phyloP scores from a whole-genome alignment of 2,888 invertebrate species.

The Zelleria hepariella region DNA sequence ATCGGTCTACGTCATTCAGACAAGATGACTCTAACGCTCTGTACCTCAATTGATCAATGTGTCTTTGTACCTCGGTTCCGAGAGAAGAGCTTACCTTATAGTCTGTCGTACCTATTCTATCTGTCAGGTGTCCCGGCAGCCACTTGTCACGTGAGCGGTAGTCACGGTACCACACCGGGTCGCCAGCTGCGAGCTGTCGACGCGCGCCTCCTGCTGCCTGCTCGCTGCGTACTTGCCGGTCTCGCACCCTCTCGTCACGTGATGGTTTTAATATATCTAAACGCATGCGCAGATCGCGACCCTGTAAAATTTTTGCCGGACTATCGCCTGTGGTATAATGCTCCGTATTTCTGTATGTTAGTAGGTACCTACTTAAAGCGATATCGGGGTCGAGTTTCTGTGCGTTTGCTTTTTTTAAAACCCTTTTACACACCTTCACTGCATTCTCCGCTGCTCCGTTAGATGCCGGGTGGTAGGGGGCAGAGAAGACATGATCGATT shows the following conservation, averaged over 20 bases:
- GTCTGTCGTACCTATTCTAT: no score
- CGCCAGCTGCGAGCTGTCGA: no score
- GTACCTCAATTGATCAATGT: no score
- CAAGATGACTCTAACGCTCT: no score
- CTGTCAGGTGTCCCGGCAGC: no score
- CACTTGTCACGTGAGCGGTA: no score
- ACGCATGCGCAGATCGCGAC: not conserved
- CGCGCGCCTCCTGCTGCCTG: not conserved
- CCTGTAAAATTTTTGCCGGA: not conserved
- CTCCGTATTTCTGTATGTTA: not conserved
- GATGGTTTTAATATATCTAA: not conserved
- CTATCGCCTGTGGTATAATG: not conserved
- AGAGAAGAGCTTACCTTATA: no score
- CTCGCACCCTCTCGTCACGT: not conserved
- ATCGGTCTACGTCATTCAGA: no score
- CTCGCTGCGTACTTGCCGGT: not conserved
- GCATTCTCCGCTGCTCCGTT: no score
- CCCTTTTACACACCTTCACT: not conserved
- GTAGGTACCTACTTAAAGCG: not conserved
- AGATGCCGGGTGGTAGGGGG: no score
- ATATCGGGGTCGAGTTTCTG: not conserved
- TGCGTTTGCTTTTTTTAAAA: not conserved
- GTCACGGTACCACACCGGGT: no score
- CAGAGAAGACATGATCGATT: not conserved
- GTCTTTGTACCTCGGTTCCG: no score